These are phyloP conservation scores for Turdus rufiventris DNA, from an alignment of 2,113 vertebrate genomes.

Conservation along the genomic window DNA sequence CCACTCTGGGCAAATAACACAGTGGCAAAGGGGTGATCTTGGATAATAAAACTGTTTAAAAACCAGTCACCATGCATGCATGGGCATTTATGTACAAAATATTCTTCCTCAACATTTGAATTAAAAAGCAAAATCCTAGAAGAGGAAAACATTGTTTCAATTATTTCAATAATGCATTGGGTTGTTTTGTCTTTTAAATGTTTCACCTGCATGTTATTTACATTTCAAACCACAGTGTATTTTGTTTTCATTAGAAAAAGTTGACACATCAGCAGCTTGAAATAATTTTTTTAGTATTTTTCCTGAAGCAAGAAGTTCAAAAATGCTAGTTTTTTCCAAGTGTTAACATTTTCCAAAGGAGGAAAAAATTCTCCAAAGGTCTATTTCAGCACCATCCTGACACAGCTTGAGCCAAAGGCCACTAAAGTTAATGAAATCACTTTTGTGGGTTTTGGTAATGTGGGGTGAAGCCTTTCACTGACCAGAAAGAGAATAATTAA, in stretches of 20 bases:
- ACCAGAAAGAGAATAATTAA: background rate
- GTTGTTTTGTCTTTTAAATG: background rate
- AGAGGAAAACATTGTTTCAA: background rate
- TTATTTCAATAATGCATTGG: background rate
- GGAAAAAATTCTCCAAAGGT: background rate
- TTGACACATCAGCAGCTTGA: background rate
- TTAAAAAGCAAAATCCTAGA: background rate
- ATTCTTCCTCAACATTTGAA: background rate
- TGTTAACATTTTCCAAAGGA: background rate
- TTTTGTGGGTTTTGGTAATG: background rate
- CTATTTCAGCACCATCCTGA: background rate
- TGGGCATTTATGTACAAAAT: background rate
- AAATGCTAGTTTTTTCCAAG: background rate
- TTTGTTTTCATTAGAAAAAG: conserved; percentile 7
- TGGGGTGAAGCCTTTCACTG: background rate
- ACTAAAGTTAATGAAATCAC: background rate
- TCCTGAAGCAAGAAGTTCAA: conserved; percentile 1
- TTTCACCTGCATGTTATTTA: background rate
- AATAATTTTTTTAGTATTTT: background rate
- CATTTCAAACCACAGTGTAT: background rate
- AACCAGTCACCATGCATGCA: background rate
- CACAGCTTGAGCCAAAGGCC: conserved; percentile 4
- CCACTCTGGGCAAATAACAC: background rate
- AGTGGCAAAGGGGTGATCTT: background rate
- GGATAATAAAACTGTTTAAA: background rate